A percentile compares a stretch with the other conserved stretches of the same genome.
These are phyloP conservation scores for Aurelia sp. DNA, from an alignment of 30 jellyfish, hydroid and myxozoan species.

Conservation along the genomic window DNA sequence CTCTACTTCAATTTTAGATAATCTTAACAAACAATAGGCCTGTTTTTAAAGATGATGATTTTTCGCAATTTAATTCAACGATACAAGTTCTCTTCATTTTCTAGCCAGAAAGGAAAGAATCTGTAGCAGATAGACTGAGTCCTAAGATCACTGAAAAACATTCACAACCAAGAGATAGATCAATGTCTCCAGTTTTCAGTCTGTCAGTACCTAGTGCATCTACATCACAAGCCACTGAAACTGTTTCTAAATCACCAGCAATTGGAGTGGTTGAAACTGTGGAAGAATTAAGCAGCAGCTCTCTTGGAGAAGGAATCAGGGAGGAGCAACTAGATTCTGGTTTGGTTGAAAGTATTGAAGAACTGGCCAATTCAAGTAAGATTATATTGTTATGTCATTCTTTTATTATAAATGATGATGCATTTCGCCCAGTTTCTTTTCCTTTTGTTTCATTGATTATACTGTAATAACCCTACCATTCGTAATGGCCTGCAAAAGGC, in stretches of 20 bases:
- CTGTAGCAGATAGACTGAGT: slow-evolving; percentile 51
- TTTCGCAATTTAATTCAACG: too few relatives aligned
- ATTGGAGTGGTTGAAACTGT: slow-evolving; percentile 84
- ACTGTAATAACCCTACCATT: too few relatives aligned
- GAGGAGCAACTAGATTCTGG: slow-evolving; percentile 71
- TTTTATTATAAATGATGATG: too few relatives aligned
- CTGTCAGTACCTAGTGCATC: slow-evolving; percentile 26
- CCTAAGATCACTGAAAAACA: slow-evolving; percentile 53
- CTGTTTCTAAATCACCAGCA: slow-evolving; percentile 49
- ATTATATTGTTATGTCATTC: background rate
- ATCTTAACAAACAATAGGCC: too few relatives aligned
- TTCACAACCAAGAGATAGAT: slow-evolving; percentile 28
- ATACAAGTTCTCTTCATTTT: background rate
- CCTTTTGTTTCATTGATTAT: too few relatives aligned
- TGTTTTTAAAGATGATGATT: too few relatives aligned
- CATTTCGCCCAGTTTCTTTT: too few relatives aligned
- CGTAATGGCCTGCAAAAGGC: too few relatives aligned
- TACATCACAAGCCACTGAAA: slow-evolving; percentile 38
- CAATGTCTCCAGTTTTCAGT: slow-evolving; percentile 69
- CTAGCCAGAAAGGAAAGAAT: slow-evolving; percentile 47
- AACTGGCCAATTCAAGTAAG: slow-evolving; percentile 61
- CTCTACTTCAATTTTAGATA: too few relatives aligned
- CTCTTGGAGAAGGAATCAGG: slow-evolving; percentile 37
- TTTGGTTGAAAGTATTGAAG: slow-evolving; percentile 60
- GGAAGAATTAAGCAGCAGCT: slow-evolving; percentile 79